These are phyloP conservation scores for Lepisosteus oculatus DNA, from an alignment of 2,113 vertebrate genomes.

Conservation along the genomic window DNA sequence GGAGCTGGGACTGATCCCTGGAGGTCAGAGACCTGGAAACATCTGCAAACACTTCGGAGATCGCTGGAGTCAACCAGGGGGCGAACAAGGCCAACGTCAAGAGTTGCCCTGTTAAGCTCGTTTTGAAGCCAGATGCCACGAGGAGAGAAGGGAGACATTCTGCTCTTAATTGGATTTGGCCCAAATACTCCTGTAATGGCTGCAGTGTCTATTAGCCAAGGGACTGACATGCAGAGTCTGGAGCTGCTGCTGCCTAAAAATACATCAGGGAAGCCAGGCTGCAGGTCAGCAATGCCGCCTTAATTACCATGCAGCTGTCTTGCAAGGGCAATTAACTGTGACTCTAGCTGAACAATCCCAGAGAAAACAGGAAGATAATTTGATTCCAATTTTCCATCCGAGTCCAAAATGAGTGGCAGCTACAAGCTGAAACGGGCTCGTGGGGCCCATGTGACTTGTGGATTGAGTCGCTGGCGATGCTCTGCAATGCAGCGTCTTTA, in stretches of 20 bases:
- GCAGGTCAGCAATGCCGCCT: constrained; percentile 35
- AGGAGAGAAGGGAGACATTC: constrained; percentile 5
- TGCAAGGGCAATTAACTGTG: too few species aligned
- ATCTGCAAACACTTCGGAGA: too few species aligned
- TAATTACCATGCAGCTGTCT: constrained; percentile 25
- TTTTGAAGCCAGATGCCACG: too few species aligned
- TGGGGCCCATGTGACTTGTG: too few species aligned
- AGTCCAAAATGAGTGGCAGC: neutral
- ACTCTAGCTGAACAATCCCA: neutral
- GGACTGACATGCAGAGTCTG: constrained; percentile 25
- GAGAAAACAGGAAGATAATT: neutral
- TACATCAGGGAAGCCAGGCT: constrained; percentile 33
- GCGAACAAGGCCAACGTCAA: too few species aligned
- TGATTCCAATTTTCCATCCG: neutral
- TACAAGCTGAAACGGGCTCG: neutral
- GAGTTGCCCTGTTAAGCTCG: too few species aligned
- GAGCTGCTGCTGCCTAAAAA: constrained; percentile 17
- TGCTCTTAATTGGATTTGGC: constrained; percentile 46
- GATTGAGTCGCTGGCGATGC: too few species aligned
- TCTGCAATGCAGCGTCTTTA: too few species aligned
- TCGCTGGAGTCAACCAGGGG: too few species aligned
- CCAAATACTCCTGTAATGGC: constrained; percentile 49
- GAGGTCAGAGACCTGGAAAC: too few species aligned
- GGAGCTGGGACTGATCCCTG: too few species aligned
- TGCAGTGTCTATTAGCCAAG: constrained; percentile 42